Conservation (phyloP, 2,113 vertebrate genomes). For the Lagopus muta region DNA sequence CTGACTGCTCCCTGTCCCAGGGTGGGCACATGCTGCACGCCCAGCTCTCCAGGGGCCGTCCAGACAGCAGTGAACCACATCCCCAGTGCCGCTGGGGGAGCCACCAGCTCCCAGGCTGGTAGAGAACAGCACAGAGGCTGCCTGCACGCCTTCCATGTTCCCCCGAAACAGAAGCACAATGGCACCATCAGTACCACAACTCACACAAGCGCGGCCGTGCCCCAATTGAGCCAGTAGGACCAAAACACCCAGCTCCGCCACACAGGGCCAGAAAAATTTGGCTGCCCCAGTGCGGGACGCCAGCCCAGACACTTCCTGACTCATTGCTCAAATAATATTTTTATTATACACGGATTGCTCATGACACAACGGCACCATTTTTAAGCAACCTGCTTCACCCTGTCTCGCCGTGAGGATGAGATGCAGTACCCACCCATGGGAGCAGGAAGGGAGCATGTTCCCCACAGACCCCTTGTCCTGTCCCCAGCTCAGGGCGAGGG, state of each 20-base stretch:
- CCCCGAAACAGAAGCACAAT: not conserved
- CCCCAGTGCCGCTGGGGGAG: not conserved
- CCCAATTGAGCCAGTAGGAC: not conserved
- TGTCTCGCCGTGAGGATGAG: accelerated
- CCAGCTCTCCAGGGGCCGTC: not conserved
- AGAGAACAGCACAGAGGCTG: not conserved
- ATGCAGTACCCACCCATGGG: not conserved
- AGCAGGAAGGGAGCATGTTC: not conserved
- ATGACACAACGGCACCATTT: slow-evolving; percentile 55
- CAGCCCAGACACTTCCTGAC: slow-evolving; percentile 52
- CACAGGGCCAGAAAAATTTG: not conserved
- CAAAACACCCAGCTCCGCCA: not conserved
- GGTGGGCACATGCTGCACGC: not conserved
- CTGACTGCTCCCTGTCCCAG: not conserved
- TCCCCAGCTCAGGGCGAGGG: not conserved
- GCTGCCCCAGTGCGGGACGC: slow-evolving; percentile 33
- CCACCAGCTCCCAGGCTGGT: not conserved
- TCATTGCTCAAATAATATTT: slow-evolving; percentile 64
- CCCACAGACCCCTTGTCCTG: not conserved
- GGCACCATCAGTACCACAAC: not conserved
- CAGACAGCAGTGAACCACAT: not conserved
- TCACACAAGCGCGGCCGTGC: not conserved
- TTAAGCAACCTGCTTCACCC: slow-evolving; percentile 43
- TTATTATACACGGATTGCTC: slow-evolving; percentile 34
- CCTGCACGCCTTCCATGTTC: not conserved